Evolutionary conservation across 2,797 vertebrate species (phyloP).

Genomic region (Sandelia bainsii): DNA sequence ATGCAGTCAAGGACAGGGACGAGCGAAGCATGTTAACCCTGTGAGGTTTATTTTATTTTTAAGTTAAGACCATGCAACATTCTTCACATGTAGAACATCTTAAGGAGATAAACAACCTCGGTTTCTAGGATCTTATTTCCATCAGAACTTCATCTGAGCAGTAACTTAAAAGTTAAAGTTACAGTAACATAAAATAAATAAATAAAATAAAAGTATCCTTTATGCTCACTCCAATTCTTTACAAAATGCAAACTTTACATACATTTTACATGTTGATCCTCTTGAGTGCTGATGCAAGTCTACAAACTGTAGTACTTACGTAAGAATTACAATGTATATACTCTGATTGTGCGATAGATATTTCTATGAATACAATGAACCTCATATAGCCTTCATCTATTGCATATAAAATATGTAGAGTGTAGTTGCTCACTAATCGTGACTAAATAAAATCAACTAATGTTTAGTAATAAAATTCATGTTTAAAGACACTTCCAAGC

Average conservation of each 20-base stretch:
- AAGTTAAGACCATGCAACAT: constrained; percentile 14
- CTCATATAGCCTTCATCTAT: constrained; percentile 14
- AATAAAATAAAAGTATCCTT: constrained; percentile 37
- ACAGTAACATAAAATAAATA: constrained; percentile 54
- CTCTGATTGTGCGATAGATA: constrained; percentile 14
- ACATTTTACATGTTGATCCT: constrained; percentile 29
- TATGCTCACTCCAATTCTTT: constrained; percentile 47
- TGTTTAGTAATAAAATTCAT: neutral
- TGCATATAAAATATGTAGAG: constrained; percentile 10
- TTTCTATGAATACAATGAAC: constrained; percentile 35
- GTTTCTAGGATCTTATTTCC: constrained; percentile 18
- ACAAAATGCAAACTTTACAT: constrained; percentile 27
- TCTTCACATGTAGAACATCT: constrained; percentile 20
- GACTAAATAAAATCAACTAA: constrained; percentile 3
- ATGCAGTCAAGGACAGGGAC: constrained; percentile 28
- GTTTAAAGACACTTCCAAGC: constrained; percentile 17
- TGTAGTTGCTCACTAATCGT: neutral
- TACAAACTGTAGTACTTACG: neutral
- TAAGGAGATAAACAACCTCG: constrained; percentile 19
- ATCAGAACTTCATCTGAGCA: constrained; percentile 34
- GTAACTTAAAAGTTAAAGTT: constrained; percentile 14
- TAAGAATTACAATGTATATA: constrained; percentile 20
- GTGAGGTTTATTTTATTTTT: constrained; percentile 50
- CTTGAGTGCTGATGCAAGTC: constrained; percentile 9
- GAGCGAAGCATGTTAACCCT: constrained; percentile 19